A percentile compares a stretch with the other conserved stretches of the same genome.
Conservation (phyloP, 2,113 vertebrate genomes). For the Periophthalmus modestus region DNA sequence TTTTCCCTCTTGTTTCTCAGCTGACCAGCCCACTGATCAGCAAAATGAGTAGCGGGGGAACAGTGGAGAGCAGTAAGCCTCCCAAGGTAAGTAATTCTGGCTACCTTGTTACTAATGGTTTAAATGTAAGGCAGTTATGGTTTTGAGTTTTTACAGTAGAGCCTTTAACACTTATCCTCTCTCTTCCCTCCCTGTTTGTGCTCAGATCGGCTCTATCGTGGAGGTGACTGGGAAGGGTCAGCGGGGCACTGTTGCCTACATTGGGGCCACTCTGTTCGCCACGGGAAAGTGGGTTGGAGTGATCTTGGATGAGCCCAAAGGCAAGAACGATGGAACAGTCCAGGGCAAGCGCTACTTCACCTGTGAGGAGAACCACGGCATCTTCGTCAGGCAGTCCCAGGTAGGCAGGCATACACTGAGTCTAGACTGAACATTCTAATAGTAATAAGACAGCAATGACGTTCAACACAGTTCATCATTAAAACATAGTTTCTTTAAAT, state of each 20-base stretch:
- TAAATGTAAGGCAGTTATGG: not conserved
- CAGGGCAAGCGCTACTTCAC: slow-evolving; percentile 94
- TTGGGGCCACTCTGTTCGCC: slow-evolving; percentile 94
- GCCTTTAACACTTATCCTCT: not conserved
- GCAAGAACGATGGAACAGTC: slow-evolving; percentile 95
- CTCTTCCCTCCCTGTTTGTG: slow-evolving; percentile 7
- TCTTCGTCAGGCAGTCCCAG: slow-evolving; percentile 96
- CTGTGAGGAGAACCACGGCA: slow-evolving; percentile 93
- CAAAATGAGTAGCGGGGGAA: slow-evolving; percentile 86
- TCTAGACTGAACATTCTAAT: too few species aligned
- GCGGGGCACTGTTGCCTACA: slow-evolving; percentile 91
- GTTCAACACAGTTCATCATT: not conserved
- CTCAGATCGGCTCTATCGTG: slow-evolving; percentile 86
- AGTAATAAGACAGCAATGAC: not conserved
- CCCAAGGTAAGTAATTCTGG: slow-evolving; percentile 70
- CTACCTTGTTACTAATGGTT: not conserved
- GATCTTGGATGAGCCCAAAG: slow-evolving; percentile 92
- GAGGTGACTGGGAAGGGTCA: slow-evolving; percentile 97
- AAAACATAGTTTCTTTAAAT: too few species aligned
- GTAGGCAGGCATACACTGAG: slow-evolving; percentile 61
- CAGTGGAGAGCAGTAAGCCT: slow-evolving; percentile 81
- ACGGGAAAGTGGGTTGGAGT: slow-evolving; percentile 97
- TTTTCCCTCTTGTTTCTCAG: slow-evolving; percentile 55
- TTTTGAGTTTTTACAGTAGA: not conserved
- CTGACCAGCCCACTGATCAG: slow-evolving; percentile 79